A percentile compares a stretch with the other conserved stretches of the same genome.
Evolutionary conservation across 2,888 invertebrate species (phyloP).

Genomic region (Polymixis lichenea): DNA sequence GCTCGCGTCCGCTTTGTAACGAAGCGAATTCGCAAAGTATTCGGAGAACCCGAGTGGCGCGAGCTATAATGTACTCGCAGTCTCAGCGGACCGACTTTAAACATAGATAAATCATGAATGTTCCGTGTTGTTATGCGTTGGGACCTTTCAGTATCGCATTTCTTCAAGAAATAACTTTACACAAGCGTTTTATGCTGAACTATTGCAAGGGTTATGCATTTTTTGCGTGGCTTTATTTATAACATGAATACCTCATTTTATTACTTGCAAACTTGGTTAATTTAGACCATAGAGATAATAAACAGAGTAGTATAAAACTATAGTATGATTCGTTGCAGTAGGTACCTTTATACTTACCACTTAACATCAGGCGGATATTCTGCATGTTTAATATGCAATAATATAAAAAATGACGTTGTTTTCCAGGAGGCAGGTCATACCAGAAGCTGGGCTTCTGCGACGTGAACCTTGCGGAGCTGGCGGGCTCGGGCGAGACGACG

Average conservation of each 20-base stretch:
- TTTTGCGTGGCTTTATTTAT: slow-evolving; percentile 6
- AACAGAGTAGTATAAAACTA: background rate
- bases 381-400: background rate
- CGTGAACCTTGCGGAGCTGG: slow-evolving; percentile 98
- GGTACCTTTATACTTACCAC: background rate
- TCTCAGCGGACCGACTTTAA: slow-evolving; percentile 5
- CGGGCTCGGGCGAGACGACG: slow-evolving; percentile 96
- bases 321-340: background rate
- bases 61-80: slow-evolving; percentile 29
- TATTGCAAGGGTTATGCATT: background rate
- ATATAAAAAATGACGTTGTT: slow-evolving; percentile 1
- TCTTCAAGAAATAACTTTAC: slow-evolving; percentile 13
- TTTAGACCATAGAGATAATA: background rate
- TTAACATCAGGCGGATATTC: background rate
- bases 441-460: slow-evolving; percentile 99
- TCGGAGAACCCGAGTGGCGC: slow-evolving; percentile 5
- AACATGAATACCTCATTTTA: slow-evolving; percentile 15
- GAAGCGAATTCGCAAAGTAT: slow-evolving; percentile 43
- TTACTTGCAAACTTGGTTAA: slow-evolving; percentile 3
- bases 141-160: slow-evolving; percentile 8
- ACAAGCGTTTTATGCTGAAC: background rate
- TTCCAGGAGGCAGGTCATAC: slow-evolving; percentile 93
- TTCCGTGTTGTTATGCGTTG: slow-evolving; percentile 18
- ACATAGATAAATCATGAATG: slow-evolving; percentile 37
- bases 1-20: slow-evolving; percentile 25